phyloP scores from a whole-genome alignment of 2,888 invertebrate genomes.

The Erannis defoliaria region DNA sequence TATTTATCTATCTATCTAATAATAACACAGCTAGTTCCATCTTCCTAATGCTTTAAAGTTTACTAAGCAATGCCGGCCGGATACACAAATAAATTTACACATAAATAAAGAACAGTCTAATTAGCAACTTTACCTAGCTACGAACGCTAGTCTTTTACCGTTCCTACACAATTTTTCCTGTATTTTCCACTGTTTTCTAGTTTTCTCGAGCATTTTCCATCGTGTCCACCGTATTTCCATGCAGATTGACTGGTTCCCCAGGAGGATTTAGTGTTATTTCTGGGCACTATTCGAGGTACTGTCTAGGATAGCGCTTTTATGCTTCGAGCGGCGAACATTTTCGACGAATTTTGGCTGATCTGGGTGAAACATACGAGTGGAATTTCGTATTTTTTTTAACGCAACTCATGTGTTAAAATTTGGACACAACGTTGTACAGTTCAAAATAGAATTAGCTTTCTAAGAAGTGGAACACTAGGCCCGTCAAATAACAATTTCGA shows the following conservation, averaged over 20 bases:
- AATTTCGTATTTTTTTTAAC: background rate
- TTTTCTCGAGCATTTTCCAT: constrained; percentile 28
- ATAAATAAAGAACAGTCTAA: constrained; percentile 8
- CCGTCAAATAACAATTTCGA: too few relatives aligned
- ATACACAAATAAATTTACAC: background rate
- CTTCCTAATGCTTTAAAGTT: too few relatives aligned
- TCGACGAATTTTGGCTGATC: constrained; percentile 8
- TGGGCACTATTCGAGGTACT: background rate
- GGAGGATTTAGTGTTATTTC: constrained; percentile 30
- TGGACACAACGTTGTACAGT: too few relatives aligned
- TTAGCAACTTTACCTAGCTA: constrained; percentile 6
- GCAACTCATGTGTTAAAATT: too few relatives aligned
- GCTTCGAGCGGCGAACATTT: constrained; percentile 8
- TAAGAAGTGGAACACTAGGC: too few relatives aligned
- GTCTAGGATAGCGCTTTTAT: constrained; percentile 10
- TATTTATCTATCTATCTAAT: too few relatives aligned
- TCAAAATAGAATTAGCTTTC: too few relatives aligned
- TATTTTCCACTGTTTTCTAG: constrained; percentile 3
- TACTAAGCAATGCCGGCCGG: background rate
- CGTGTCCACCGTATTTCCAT: constrained; percentile 40
- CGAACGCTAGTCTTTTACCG: background rate
- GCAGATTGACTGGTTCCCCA: constrained; percentile 39
- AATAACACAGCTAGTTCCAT: too few relatives aligned
- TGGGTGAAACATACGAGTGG: background rate
- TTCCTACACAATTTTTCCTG: constrained; percentile 14